These are phyloP conservation scores for Pseudomyrmex sp. DNA, from an alignment of 1,140 invertebrate genomes.

Conservation along the genomic window DNA sequence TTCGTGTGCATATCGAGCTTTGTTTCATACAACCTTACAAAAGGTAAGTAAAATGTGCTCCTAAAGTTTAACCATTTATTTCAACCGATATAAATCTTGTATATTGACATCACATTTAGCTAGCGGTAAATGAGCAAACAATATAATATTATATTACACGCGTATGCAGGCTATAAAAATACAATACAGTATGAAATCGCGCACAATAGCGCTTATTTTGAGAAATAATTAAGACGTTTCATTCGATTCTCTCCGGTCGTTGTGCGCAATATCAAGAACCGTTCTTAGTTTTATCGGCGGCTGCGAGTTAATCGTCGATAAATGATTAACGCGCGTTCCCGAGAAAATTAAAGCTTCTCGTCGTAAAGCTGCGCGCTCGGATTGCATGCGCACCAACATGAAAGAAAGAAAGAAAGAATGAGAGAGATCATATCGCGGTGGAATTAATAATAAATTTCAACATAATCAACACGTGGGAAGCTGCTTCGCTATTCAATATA, in stretches of 20 bases:
- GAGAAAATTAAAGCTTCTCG: slow-evolving; percentile 49
- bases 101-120: no score
- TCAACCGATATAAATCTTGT: no score
- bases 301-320: slow-evolving; percentile 53
- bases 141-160: no score
- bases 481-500: slow-evolving; percentile 8
- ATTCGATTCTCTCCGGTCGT: slow-evolving; percentile 1
- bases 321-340: slow-evolving; percentile 56
- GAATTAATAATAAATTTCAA: slow-evolving; percentile 57
- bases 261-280: slow-evolving; percentile 40
- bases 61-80: no score
- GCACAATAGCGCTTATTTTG: not conserved
- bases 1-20: no score
- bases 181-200: not conserved
- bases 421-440: slow-evolving; percentile 8
- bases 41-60: no score
- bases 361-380: slow-evolving; percentile 36
- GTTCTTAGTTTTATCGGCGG: slow-evolving; percentile 36
- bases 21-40: no score
- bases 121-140: no score
- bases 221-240: slow-evolving; percentile 15
- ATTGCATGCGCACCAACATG: slow-evolving; percentile 19
- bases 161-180: no score
- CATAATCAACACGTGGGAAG: slow-evolving; percentile 50
- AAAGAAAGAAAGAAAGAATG: not conserved